These are phyloP conservation scores for Psilopsiagon aymara DNA, from an alignment of 2,113 vertebrate genomes.

Conservation along the genomic window DNA sequence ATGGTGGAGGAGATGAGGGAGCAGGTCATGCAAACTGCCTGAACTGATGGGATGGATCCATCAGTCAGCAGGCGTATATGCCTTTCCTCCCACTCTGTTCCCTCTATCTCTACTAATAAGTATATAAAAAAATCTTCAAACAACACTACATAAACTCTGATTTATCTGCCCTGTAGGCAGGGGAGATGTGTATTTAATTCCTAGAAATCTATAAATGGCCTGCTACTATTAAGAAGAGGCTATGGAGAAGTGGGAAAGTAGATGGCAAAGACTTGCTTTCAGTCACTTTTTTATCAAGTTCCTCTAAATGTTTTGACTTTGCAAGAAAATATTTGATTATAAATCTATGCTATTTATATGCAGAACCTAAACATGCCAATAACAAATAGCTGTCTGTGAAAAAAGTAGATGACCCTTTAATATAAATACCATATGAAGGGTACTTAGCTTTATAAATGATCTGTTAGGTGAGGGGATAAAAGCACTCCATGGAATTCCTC, in stretches of 20 bases:
- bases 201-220: not conserved
- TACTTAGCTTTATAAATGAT: constrained; percentile 43
- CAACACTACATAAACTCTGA: not conserved
- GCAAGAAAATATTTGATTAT: constrained; percentile 41
- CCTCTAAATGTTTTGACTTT: constrained; percentile 64
- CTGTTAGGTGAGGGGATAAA: constrained; percentile 46
- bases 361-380: constrained; percentile 49
- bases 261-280: constrained; percentile 1
- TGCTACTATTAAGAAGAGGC: constrained; percentile 5
- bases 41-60: not conserved
- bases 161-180: not conserved
- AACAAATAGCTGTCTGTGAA: constrained; percentile 53
- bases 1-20: not conserved
- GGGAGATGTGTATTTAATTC: not conserved
- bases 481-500: constrained; percentile 22
- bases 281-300: constrained; percentile 52
- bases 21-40: not conserved
- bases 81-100: not conserved
- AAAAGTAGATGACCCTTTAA: constrained; percentile 42
- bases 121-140: not conserved
- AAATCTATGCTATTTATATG: constrained; percentile 49
- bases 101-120: not conserved
- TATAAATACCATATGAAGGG: constrained; percentile 31
- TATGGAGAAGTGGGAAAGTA: not conserved
- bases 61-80: not conserved